phyloP scores from a whole-genome alignment of 2,888 invertebrate genomes.

The Lamellibrachia satsuma region DNA sequence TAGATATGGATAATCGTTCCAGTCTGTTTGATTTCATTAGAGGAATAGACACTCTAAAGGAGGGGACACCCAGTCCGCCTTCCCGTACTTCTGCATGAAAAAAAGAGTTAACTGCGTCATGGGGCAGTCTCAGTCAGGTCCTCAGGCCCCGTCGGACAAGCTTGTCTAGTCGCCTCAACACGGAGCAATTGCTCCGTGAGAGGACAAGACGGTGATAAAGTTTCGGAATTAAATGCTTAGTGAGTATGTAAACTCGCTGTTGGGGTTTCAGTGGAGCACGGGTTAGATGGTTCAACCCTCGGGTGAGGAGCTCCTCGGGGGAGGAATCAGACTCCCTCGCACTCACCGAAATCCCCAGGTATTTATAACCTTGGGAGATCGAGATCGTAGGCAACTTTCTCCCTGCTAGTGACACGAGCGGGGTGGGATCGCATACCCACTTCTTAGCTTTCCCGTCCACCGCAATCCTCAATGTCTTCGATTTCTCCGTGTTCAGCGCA shows the following conservation, averaged over 20 bases:
- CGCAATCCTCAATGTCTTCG: neutral
- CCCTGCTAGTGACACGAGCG: neutral
- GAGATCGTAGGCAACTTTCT: no score
- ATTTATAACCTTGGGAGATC: no score
- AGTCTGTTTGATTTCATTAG: no score
- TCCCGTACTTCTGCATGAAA: no score
- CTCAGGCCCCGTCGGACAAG: neutral
- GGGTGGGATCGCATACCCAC: conserved; percentile 17
- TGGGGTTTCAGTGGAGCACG: neutral
- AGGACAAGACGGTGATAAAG: neutral
- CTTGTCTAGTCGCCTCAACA: neutral
- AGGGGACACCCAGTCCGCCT: no score
- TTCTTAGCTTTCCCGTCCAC: neutral
- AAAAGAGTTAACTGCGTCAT: no score
- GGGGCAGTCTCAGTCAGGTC: neutral
- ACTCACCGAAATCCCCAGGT: no score
- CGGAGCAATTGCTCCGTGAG: neutral
- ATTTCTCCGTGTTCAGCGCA: neutral
- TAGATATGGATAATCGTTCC: no score
- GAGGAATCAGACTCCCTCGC: neutral
- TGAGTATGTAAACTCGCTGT: neutral
- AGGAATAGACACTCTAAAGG: no score
- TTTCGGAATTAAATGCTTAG: neutral
- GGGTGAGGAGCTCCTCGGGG: no score
- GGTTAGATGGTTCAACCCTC: neutral